A percentile compares a stretch with the other conserved stretches of the same genome.
Conservation (phyloP, 2,888 invertebrate species). For the Parapristionchus giblindavisi region DNA sequence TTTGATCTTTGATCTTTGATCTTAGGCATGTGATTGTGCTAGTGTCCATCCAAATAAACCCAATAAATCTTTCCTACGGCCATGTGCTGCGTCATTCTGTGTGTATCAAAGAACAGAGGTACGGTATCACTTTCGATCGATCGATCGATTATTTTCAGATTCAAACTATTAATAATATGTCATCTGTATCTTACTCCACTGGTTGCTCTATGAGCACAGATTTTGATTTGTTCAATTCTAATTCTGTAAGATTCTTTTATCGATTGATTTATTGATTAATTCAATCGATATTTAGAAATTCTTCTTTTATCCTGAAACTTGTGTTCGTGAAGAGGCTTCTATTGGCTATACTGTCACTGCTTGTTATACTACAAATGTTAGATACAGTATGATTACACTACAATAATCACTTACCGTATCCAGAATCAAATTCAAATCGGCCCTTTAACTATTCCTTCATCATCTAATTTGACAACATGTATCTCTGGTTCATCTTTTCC, state of each 20-base stretch:
- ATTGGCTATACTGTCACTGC: constrained; percentile 4
- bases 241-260: background rate
- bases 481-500: constrained; percentile 11
- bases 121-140: background rate
- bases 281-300: background rate
- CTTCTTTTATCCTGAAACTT: constrained; percentile 26
- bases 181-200: constrained; percentile 12
- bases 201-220: constrained; percentile 24
- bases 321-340: constrained; percentile 17
- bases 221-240: constrained; percentile 28
- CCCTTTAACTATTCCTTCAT: background rate
- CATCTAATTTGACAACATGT: background rate
- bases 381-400: too few species aligned
- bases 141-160: background rate
- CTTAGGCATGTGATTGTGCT: constrained; percentile 26
- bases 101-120: constrained; percentile 16
- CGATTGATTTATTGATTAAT: background rate
- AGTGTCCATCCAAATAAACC: constrained; percentile 20
- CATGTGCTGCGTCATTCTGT: constrained; percentile 21
- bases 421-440: constrained; percentile 20
- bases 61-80: constrained; percentile 4
- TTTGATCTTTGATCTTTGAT: background rate
- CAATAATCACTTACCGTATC: background rate
- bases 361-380: constrained; percentile 26
- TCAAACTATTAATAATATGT: background rate